Conservation (phyloP, 2,797 vertebrate genomes). For the Schizopygopsis malacanthus region DNA sequence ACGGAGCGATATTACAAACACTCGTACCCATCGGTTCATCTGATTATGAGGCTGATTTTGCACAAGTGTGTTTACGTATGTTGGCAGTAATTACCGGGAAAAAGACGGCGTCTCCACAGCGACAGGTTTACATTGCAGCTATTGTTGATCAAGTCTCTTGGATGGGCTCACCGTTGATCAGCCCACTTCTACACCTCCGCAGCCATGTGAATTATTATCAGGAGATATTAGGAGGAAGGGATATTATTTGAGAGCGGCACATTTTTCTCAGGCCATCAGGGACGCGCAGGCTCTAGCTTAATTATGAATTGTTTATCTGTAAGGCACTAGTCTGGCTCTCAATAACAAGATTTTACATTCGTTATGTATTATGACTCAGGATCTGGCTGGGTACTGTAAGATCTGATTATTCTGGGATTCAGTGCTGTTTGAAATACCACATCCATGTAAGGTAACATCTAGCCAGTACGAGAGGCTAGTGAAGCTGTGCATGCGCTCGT, state of each 20-base stretch:
- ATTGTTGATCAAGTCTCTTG: slow-evolving; percentile 35
- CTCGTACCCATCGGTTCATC: slow-evolving; percentile 33
- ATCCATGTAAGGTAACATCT: slow-evolving; percentile 1
- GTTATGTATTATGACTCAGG: slow-evolving; percentile 25
- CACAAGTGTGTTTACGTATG: slow-evolving; percentile 26
- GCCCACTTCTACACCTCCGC: slow-evolving; percentile 45
- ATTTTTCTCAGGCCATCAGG: slow-evolving; percentile 24
- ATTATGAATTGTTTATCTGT: slow-evolving; percentile 48
- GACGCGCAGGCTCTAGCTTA: slow-evolving; percentile 26
- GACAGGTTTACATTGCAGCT: slow-evolving; percentile 16
- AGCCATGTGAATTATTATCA: slow-evolving; percentile 38
- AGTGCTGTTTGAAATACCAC: slow-evolving; percentile 7
- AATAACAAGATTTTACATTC: slow-evolving; percentile 15
- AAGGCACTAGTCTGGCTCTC: slow-evolving; percentile 15
- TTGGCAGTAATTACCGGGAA: slow-evolving; percentile 19
- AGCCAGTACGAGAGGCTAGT: not conserved
- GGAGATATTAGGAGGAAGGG: slow-evolving; percentile 35
- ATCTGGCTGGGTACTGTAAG: slow-evolving; percentile 7
- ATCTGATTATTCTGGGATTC: slow-evolving; percentile 37
- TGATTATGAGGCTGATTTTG: slow-evolving; percentile 47
- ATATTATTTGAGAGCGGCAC: slow-evolving; percentile 38
- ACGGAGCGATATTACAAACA: slow-evolving; percentile 38
- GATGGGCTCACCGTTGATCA: slow-evolving; percentile 32
- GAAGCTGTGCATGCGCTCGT: slow-evolving; percentile 1
- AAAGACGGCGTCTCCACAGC: slow-evolving; percentile 11